Base-by-base conservation (phyloP, 1,140 invertebrate genomes). In the Papilio helenus region DNA sequence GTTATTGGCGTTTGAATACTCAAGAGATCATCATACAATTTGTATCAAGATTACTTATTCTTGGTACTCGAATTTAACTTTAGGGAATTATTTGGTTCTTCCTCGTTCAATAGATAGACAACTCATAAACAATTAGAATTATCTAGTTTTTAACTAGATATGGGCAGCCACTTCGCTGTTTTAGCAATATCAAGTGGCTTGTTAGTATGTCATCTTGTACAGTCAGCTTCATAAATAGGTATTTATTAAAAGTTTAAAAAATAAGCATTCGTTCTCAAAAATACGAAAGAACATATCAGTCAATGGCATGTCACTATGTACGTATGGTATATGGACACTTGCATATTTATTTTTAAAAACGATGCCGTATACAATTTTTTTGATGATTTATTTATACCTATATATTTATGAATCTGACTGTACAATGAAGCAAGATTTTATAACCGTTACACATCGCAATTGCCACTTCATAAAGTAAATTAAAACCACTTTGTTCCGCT, bases 401-500 rank as follows among this genome's bases (percentile, higher is more conserved):
- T 7, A 39, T 39, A 39, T 39, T 39, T 39, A 39, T 39, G 34
- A 8, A 58, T 20, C 18, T 58, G 9, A n/a, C 55, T 10, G n/a
- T 20, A 20, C n/a, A 20, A 20, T 39, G 9, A 58, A 23, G 4
- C 20, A 58, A 46, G 44, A 46, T 46, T 46, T 46, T 16, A 46
- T 14, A 5, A 34, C 61, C 23, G 61, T 49, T 44, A 79, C 34
- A 34, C 51, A 74, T 26, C 14, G 39, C 26, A 81, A 83, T 81
- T 73, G 77, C 61, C 72, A 68, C 76, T 84, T 85, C 81, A 82
- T 84, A 81, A 82, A 82, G 49, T 44, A 82, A 82, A 81, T 42
- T 73, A 79, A 86, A 80, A 80, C 71, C 79, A 79, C 76, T 79
- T 81, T 81, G 83, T 87, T 87, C 80, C 81, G 80, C 81, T 73